Conservation (phyloP, 2,113 vertebrate species). For the Sarotherodon lohbergeri region DNA sequence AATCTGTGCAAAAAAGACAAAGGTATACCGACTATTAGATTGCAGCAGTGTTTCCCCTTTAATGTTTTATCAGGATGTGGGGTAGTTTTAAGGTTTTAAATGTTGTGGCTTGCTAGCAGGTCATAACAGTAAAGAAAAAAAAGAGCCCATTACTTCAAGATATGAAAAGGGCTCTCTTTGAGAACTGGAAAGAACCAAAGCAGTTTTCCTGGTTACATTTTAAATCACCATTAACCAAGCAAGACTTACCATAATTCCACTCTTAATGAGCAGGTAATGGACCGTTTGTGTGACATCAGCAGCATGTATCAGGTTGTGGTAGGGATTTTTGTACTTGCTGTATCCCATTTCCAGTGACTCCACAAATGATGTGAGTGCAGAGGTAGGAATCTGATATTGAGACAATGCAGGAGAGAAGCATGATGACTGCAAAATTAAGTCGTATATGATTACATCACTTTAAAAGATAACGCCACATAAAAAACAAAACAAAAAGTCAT, state of each 20-base stretch:
- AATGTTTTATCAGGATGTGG: neutral
- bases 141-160: neutral
- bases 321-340: slow-evolving; percentile 94
- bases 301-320: slow-evolving; percentile 93
- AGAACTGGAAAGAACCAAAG: neutral
- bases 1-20: neutral
- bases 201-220: neutral
- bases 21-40: neutral
- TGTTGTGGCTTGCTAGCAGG: neutral
- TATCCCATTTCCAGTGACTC: slow-evolving; percentile 92
- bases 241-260: slow-evolving; percentile 84
- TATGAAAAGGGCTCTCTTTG: neutral
- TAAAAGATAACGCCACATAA: neutral
- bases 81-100: neutral
- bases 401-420: neutral
- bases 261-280: slow-evolving; percentile 90
- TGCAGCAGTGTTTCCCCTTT: neutral
- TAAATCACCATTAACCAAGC: neutral
- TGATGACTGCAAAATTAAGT: neutral
- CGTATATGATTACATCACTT: neutral
- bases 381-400: slow-evolving; percentile 82
- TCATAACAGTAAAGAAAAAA: neutral
- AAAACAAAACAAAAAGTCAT: neutral
- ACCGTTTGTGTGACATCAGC: slow-evolving; percentile 96
- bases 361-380: slow-evolving; percentile 90